phyloP scores from a whole-genome alignment of 2,797 vertebrate species.

The Tragopan temminckii region DNA sequence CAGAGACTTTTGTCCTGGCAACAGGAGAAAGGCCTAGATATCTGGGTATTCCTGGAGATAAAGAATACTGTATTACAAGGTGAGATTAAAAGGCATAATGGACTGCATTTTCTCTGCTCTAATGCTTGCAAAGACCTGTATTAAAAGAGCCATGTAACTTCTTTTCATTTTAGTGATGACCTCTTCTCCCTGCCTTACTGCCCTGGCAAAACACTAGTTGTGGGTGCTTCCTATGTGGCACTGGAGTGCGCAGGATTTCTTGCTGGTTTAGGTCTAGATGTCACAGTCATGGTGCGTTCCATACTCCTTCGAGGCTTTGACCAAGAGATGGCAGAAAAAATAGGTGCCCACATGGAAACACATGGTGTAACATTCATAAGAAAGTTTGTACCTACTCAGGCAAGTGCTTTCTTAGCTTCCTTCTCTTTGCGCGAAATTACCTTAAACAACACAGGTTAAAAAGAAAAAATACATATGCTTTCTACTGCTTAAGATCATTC shows the following conservation, averaged over 20 bases:
- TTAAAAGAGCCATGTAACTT: neutral
- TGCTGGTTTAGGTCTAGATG: conserved; percentile 91
- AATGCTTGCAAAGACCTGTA: neutral
- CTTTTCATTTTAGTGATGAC: conserved; percentile 88
- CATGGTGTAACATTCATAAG: conserved; percentile 92
- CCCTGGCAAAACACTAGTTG: conserved; percentile 93
- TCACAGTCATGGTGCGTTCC: conserved; percentile 95
- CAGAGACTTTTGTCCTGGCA: conserved; percentile 90
- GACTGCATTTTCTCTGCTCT: neutral
- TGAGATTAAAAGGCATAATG: conserved; percentile 61
- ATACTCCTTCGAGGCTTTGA: conserved; percentile 96
- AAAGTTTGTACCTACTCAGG: conserved; percentile 89
- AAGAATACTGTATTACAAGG: conserved; percentile 96
- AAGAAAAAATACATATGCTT: neutral
- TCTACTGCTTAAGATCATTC: neutral
- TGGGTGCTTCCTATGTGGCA: conserved; percentile 95
- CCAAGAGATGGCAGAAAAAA: conserved; percentile 95
- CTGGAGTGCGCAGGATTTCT: conserved; percentile 97
- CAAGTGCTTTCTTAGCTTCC: conserved; percentile 65
- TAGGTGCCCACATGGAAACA: conserved; percentile 91
- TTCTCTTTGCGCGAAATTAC: neutral
- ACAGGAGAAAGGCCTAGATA: conserved; percentile 95
- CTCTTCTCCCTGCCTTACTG: conserved; percentile 94
- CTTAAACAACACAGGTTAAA: neutral
- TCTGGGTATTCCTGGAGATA: conserved; percentile 91